These are phyloP conservation scores for Rhagophthalmus giganteus DNA, from an alignment of 2,888 invertebrate species.

Conservation along the genomic window DNA sequence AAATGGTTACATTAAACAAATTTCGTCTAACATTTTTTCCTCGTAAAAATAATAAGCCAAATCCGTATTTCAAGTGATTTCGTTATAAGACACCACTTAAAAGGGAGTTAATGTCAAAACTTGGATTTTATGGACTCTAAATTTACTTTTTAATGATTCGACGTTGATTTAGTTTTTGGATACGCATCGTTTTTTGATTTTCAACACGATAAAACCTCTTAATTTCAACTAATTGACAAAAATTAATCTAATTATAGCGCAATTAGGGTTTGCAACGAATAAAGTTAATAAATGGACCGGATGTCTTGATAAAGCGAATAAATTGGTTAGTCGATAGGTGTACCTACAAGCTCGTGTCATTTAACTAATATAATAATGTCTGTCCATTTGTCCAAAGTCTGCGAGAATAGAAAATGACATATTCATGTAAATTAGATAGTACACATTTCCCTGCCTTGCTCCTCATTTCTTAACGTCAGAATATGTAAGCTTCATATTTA, in stretches of 20 bases:
- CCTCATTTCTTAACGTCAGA: conserved; percentile 35
- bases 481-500: conserved; percentile 36
- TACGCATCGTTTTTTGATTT: no score
- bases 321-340: conserved; percentile 30
- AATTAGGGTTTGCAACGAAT: conserved; percentile 1
- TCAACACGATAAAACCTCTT: no score
- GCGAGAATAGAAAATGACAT: conserved; percentile 41
- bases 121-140: no score
- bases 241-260: neutral
- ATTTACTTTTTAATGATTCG: no score
- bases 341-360: conserved; percentile 26
- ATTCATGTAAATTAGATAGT: conserved; percentile 44
- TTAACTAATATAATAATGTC: conserved; percentile 29
- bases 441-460: conserved; percentile 41
- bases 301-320: conserved; percentile 24
- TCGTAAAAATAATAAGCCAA: no score
- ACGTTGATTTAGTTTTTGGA: no score
- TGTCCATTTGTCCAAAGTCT: conserved; percentile 32
- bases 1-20: no score
- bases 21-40: no score
- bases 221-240: no score
- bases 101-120: no score
- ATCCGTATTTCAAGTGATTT: no score
- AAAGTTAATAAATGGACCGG: conserved; percentile 10
- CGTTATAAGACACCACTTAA: no score